A percentile compares a stretch with the other conserved stretches of the same genome.
These are phyloP conservation scores for Bembecia ichneumoniformis DNA, from an alignment of 2,888 invertebrate species.

Conservation along the genomic window DNA sequence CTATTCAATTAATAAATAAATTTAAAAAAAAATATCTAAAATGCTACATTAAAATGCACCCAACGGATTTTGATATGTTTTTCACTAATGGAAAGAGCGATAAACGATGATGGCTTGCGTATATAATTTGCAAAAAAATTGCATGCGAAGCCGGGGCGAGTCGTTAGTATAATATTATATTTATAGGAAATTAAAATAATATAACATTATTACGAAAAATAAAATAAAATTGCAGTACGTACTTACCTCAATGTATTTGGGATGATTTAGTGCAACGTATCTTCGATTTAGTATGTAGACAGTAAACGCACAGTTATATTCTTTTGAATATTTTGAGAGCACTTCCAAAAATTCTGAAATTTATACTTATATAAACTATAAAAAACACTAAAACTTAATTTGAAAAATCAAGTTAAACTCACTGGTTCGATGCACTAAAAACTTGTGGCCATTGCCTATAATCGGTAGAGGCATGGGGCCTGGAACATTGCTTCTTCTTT, in stretches of 20 bases:
- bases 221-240: background rate
- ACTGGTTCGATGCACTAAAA: constrained; percentile 55
- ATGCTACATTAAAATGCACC: too few relatives aligned
- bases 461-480: constrained; percentile 54
- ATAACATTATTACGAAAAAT: background rate
- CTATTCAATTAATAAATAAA: too few relatives aligned
- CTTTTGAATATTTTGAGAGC: constrained; percentile 20
- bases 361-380: too few relatives aligned
- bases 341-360: constrained; percentile 41
- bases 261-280: constrained; percentile 44
- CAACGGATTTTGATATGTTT: too few relatives aligned
- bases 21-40: too few relatives aligned
- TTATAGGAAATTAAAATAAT: too few relatives aligned
- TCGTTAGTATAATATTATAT: too few relatives aligned
- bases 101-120: too few relatives aligned
- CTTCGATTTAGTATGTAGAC: constrained; percentile 54
- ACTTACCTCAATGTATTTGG: constrained; percentile 57
- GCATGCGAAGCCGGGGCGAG: too few relatives aligned
- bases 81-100: too few relatives aligned
- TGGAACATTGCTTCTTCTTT: constrained; percentile 21
- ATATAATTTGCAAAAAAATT: too few relatives aligned
- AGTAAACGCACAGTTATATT: constrained; percentile 48
- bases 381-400: too few relatives aligned
- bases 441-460: constrained; percentile 61
- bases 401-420: constrained; percentile 4